phyloP scores from a whole-genome alignment of 2,797 vertebrate genomes.

The Myripristis jacobus region DNA sequence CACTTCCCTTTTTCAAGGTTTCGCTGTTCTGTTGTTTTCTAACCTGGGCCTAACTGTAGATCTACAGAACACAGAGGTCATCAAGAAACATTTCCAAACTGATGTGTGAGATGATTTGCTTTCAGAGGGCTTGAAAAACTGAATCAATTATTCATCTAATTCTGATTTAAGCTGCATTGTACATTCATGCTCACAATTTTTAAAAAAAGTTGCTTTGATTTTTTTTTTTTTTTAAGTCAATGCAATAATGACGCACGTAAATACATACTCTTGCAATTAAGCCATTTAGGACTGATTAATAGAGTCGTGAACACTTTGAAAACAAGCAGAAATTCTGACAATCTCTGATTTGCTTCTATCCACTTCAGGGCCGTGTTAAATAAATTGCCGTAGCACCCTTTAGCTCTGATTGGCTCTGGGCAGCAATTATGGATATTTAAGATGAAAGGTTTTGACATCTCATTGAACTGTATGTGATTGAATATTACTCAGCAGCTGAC shows the following conservation, averaged over 20 bases:
- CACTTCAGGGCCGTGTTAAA: neutral
- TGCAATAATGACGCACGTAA: neutral
- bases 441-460: conserved; percentile 14
- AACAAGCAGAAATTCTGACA: conserved; percentile 2
- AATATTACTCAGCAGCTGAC: conserved; percentile 17
- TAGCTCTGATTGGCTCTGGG: neutral
- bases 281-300: no score
- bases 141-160: conserved; percentile 16
- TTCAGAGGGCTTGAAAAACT: conserved; percentile 38
- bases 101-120: conserved; percentile 49
- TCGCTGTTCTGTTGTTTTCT: conserved; percentile 61
- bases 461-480: conserved; percentile 3
- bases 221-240: neutral
- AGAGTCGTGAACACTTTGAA: neutral
- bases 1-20: conserved; percentile 80
- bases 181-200: conserved; percentile 7
- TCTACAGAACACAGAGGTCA: conserved; percentile 56
- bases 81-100: conserved; percentile 35
- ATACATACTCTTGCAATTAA: no score
- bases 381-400: neutral
- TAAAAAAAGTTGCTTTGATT: neutral
- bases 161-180: neutral
- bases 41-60: conserved; percentile 22
- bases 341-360: conserved; percentile 1
- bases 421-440: conserved; percentile 16